Conservation (phyloP, 2,113 vertebrate species). For the Myotis yumanensis region DNA sequence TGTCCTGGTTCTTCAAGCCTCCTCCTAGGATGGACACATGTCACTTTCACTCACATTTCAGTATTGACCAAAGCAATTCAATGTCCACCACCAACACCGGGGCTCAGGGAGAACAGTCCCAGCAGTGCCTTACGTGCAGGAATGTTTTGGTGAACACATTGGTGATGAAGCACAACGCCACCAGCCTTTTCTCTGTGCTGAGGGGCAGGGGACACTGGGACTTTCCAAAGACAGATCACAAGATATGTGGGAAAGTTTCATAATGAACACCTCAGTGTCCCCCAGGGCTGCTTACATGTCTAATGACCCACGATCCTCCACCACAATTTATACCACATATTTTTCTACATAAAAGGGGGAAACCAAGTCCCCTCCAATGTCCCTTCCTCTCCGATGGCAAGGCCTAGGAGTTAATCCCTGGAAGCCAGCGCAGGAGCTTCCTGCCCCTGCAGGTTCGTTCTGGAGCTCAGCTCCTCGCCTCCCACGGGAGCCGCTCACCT, state of each 20-base stretch:
- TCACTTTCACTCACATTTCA: not conserved
- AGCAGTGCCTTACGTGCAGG: not conserved
- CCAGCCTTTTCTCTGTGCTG: not conserved
- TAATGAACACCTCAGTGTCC: not conserved
- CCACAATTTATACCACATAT: not conserved
- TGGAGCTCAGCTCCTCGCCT: too few species aligned
- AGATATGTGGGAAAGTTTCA: not conserved
- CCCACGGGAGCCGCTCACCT: too few species aligned
- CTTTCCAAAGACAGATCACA: too few species aligned
- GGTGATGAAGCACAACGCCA: not conserved
- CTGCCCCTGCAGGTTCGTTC: too few species aligned
- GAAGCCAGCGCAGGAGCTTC: not conserved
- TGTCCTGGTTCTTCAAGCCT: not conserved
- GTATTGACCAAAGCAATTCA: not conserved
- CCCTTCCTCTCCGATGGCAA: not conserved
- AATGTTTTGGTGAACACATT: not conserved
- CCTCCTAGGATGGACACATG: not conserved
- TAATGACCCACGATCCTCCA: not conserved
- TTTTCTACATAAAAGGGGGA: not conserved
- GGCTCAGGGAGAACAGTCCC: not conserved
- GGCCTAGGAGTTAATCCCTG: not conserved
- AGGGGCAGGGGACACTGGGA: not conserved
- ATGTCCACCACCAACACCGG: not conserved
- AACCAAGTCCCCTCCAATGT: not conserved
- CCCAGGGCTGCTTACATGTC: not conserved